Conservation (phyloP, 2,888 invertebrate genomes). For the Xestoiulus laeticollis region DNA sequence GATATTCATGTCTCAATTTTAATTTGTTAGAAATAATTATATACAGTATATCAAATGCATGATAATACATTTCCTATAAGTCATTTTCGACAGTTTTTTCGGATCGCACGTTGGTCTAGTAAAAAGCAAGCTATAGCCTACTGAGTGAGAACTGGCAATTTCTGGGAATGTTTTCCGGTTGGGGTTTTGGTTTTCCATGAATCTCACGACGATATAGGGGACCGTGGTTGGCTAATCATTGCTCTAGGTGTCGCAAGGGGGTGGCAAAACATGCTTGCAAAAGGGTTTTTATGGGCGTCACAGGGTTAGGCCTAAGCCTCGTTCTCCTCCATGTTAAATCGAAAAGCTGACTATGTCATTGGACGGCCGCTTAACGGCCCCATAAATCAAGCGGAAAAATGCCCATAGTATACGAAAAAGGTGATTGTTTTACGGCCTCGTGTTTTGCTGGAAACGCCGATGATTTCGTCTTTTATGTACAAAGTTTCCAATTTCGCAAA, state of each 20-base stretch:
- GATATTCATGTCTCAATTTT: too few relatives aligned
- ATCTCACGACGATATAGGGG: neutral
- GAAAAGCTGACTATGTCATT: conserved; percentile 7
- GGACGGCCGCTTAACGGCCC: neutral
- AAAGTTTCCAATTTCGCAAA: neutral
- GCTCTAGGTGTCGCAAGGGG: neutral
- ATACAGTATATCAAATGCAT: too few relatives aligned
- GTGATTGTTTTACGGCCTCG: conserved; percentile 32
- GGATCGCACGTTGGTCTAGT: neutral
- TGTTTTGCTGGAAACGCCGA: conserved; percentile 13
- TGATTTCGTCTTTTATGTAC: neutral
- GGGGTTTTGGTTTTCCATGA: neutral
- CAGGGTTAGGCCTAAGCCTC: neutral
- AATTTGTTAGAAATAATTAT: too few relatives aligned
- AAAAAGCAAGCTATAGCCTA: neutral
- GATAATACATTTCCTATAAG: too few relatives aligned
- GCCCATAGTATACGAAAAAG: neutral
- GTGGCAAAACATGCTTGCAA: neutral
- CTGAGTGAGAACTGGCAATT: too few relatives aligned
- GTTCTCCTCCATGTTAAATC: neutral
- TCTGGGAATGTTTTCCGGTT: neutral
- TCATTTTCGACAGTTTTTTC: too few relatives aligned
- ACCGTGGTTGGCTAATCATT: neutral
- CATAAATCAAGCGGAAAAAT: conserved; percentile 42
- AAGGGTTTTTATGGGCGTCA: neutral